These are phyloP conservation scores for Ditula angustiorana DNA, from an alignment of 2,888 invertebrate genomes.

Conservation along the genomic window DNA sequence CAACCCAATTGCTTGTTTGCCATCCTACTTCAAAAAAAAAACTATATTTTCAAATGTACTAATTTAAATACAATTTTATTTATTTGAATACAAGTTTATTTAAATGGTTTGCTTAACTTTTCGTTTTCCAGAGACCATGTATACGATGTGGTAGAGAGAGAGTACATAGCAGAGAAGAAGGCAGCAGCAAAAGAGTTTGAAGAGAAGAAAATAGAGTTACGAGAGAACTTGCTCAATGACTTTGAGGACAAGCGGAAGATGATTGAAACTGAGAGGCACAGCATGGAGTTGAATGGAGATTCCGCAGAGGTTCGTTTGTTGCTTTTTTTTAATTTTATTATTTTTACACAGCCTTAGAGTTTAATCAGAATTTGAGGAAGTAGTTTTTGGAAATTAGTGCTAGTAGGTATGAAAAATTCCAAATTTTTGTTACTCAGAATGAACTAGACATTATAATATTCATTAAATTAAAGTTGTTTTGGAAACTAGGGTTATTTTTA, in stretches of 20 bases:
- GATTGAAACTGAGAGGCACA: conserved; percentile 94
- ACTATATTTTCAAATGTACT: neutral
- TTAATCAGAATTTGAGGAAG: neutral
- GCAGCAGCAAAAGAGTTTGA: conserved; percentile 97
- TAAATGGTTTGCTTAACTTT: neutral
- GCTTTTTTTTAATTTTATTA: conserved; percentile 4
- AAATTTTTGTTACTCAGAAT: no score
- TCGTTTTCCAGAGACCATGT: conserved; percentile 88
- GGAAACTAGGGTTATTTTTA: no score
- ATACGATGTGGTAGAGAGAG: conserved; percentile 94
- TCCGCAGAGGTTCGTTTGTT: conserved; percentile 88
- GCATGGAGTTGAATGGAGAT: conserved; percentile 96
- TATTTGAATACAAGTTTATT: neutral
- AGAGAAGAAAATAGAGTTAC: conserved; percentile 96
- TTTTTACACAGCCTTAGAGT: neutral
- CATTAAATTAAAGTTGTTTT: no score
- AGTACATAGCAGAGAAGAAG: conserved; percentile 94
- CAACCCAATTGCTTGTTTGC: no score
- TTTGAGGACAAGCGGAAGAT: conserved; percentile 96
- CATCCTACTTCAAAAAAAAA: no score
- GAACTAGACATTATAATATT: no score
- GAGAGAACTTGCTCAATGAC: conserved; percentile 95
- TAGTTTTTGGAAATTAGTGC: no score
- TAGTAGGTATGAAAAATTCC: no score
- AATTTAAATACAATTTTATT: neutral